phyloP scores from a whole-genome alignment of 2,113 vertebrate species.

The Pyxicephalus adspersus region DNA sequence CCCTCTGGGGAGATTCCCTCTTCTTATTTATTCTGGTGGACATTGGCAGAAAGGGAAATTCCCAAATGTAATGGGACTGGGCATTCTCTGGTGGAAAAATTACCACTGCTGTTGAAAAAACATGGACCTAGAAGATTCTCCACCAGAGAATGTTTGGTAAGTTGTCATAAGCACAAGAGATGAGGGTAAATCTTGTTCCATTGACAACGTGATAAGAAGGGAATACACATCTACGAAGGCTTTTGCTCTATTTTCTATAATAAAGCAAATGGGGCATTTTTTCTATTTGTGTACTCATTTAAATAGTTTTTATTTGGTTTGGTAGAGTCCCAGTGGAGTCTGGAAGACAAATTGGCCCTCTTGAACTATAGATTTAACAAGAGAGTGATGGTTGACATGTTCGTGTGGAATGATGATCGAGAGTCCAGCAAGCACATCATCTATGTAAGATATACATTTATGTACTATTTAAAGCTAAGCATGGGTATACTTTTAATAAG shows the following conservation, averaged over 20 bases:
- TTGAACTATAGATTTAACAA: conserved; percentile 87
- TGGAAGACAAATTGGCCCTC: conserved; percentile 85
- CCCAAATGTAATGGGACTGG: no score
- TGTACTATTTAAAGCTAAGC: no score
- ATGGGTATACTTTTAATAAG: no score
- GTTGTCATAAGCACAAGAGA: no score
- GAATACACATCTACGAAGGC: neutral
- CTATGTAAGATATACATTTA: conserved; percentile 75
- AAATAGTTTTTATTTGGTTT: conserved; percentile 31
- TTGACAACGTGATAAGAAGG: neutral
- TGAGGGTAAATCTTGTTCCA: neutral
- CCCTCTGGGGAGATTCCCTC: no score
- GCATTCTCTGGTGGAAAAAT: no score
- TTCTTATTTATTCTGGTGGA: no score
- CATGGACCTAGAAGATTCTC: no score
- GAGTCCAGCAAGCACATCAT: conserved; percentile 91
- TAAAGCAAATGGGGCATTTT: neutral
- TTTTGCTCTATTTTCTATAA: neutral
- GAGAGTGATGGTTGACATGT: conserved; percentile 88
- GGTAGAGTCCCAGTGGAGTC: conserved; percentile 81
- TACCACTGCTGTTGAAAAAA: no score
- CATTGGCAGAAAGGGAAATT: no score
- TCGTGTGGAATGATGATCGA: conserved; percentile 90
- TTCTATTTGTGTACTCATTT: neutral
- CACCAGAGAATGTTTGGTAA: no score